Evolutionary conservation across 2,888 invertebrate genomes (phyloP).

Genomic region (Theodoxus fluviatilis): DNA sequence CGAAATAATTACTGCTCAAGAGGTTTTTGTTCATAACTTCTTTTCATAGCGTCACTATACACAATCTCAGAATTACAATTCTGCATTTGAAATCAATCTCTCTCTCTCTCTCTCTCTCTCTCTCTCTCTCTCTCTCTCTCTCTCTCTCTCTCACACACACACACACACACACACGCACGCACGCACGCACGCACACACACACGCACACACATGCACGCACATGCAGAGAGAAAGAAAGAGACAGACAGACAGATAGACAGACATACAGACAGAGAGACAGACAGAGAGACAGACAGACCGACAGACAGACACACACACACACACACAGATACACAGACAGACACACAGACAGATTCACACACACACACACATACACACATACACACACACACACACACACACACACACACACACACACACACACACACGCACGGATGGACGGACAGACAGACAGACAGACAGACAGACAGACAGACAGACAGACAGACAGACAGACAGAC

Average conservation of each 20-base stretch:
- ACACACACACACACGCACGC: not conserved
- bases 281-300: not conserved
- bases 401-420: slow-evolving; percentile 4
- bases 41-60: too few relatives aligned
- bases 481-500: slow-evolving; percentile 9
- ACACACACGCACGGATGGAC: not conserved
- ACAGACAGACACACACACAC: not conserved
- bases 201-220: slow-evolving; percentile 6
- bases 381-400: not conserved
- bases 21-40: too few relatives aligned
- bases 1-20: too few relatives aligned
- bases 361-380: not conserved
- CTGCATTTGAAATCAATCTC: too few relatives aligned
- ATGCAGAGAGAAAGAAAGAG: not conserved
- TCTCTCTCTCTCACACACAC: not conserved
- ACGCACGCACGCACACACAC: slow-evolving; percentile 3
- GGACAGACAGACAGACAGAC: not conserved
- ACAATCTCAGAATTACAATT: too few relatives aligned
- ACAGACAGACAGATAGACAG: not conserved
- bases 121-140: not conserved
- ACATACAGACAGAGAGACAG: not conserved
- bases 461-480: not conserved
- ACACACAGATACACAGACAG: slow-evolving; percentile 8
- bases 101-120: slow-evolving; percentile 16
- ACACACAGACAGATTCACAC: not conserved